Conservation (phyloP, 2,113 vertebrate species). For the Chamaea fasciata region DNA sequence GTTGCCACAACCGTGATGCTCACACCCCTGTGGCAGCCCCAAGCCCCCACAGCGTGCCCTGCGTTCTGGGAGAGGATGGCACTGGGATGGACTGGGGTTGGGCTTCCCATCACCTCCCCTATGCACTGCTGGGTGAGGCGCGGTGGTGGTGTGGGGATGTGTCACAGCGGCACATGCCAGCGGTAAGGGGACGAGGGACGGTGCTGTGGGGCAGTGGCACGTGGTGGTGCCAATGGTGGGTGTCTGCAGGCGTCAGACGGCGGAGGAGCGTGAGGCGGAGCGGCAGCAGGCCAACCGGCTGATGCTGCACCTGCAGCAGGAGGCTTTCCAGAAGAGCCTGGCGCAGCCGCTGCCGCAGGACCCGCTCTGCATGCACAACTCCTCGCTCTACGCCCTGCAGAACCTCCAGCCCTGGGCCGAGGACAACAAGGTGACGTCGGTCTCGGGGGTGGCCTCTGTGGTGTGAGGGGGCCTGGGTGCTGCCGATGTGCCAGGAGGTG, state of each 20-base stretch:
- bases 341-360: slow-evolving; percentile 89
- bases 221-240: accelerated
- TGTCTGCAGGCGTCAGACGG: slow-evolving; percentile 88
- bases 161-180: accelerated
- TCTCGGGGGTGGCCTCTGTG: slow-evolving; percentile 89
- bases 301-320: slow-evolving; percentile 97
- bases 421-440: slow-evolving; percentile 92
- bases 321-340: slow-evolving; percentile 93
- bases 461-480: slow-evolving; percentile 71
- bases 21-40: background rate
- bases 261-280: slow-evolving; percentile 94
- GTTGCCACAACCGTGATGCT: accelerated
- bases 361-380: slow-evolving; percentile 97
- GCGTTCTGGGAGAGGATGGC: accelerated
- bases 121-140: accelerated
- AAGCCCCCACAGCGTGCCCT: accelerated
- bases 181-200: accelerated
- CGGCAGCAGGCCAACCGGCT: slow-evolving; percentile 93
- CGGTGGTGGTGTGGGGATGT: accelerated
- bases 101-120: accelerated
- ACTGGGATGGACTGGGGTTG: background rate
- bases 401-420: slow-evolving; percentile 98
- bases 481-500: background rate
- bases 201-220: accelerated
- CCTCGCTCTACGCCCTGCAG: slow-evolving; percentile 89